A percentile compares a stretch with the other conserved stretches of the same genome.
phyloP scores from a whole-genome alignment of 2,113 vertebrate genomes.

The Rhinoptilus africanus region DNA sequence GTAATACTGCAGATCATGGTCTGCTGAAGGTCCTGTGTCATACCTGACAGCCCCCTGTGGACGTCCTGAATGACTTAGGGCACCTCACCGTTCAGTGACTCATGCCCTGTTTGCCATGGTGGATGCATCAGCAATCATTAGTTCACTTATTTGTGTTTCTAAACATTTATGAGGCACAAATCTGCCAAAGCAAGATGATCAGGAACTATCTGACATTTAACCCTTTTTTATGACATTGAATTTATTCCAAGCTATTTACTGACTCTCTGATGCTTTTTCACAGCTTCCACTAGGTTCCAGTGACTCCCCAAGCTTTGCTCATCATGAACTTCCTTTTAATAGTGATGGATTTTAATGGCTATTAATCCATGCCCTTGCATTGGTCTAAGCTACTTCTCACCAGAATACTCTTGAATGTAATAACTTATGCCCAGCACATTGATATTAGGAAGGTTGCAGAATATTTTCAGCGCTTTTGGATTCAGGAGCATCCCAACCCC shows the following conservation, averaged over 20 bases:
- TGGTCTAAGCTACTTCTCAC: background rate
- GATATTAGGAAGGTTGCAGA: background rate
- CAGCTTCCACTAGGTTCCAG: background rate
- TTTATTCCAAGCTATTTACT: background rate
- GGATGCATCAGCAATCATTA: background rate
- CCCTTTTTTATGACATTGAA: background rate
- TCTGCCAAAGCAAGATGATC: background rate
- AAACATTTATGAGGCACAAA: background rate
- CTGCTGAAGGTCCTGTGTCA: background rate
- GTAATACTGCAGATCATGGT: background rate
- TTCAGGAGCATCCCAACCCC: background rate
- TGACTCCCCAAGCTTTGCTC: background rate
- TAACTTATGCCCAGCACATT: background rate
- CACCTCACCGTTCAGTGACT: accelerated
- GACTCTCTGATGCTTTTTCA: background rate
- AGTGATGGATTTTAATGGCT: background rate
- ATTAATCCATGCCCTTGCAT: background rate
- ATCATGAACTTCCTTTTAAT: background rate
- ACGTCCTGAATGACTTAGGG: background rate
- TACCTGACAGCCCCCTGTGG: background rate
- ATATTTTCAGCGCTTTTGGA: background rate
- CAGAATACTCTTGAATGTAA: background rate
- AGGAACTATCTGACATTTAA: background rate
- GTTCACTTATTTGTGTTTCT: background rate
- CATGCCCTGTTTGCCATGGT: background rate